Evolutionary conservation across 1,140 invertebrate species (phyloP).

Genomic region (Drosophila pseudoananassae): DNA sequence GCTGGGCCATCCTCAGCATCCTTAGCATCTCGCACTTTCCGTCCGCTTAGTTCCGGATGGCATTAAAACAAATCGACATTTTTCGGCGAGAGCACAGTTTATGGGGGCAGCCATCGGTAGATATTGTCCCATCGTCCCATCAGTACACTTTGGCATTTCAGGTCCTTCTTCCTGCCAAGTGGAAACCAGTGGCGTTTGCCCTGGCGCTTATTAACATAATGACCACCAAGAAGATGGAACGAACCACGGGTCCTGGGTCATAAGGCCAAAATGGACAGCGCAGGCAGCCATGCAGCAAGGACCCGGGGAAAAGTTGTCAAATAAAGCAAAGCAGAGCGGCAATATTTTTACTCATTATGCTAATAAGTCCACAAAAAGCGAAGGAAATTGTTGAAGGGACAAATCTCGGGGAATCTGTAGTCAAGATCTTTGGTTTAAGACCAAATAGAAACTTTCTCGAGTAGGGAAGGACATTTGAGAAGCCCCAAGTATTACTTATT

Average conservation of each 20-base stretch:
- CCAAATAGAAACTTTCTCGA: neutral
- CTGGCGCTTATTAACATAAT: constrained; percentile 75
- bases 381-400: constrained; percentile 13
- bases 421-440: constrained; percentile 1
- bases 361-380: constrained; percentile 65
- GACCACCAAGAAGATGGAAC: constrained; percentile 59
- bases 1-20: neutral
- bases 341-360: constrained; percentile 79
- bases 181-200: constrained; percentile 33
- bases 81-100: constrained; percentile 29
- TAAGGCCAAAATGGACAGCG: constrained; percentile 40
- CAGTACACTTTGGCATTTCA: constrained; percentile 5
- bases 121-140: constrained; percentile 27
- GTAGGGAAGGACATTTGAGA: neutral
- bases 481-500: neutral
- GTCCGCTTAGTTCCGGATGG: constrained; percentile 24
- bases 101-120: constrained; percentile 35
- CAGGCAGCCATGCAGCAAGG: constrained; percentile 42
- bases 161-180: constrained; percentile 16
- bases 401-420: constrained; percentile 2
- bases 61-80: constrained; percentile 49
- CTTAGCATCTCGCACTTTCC: constrained; percentile 3
- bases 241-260: constrained; percentile 10
- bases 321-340: constrained; percentile 56
- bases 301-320: constrained; percentile 66